These are phyloP conservation scores for Neosilurus mollespiculum DNA, from an alignment of 2,797 vertebrate species.

Conservation along the genomic window DNA sequence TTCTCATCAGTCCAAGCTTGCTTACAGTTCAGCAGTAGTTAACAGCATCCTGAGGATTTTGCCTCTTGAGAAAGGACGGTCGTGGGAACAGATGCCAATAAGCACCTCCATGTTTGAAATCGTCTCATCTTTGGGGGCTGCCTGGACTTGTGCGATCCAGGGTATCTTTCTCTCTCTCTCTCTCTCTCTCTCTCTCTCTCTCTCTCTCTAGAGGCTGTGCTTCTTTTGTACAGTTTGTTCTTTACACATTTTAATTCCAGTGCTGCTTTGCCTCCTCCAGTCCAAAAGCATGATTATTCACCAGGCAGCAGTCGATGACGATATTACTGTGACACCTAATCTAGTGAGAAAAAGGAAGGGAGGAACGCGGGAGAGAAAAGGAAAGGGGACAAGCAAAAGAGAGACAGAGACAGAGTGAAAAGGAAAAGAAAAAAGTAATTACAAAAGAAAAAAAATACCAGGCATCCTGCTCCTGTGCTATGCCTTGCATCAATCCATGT, in stretches of 20 bases:
- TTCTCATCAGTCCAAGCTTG: constrained; percentile 56
- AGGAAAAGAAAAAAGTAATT: constrained; percentile 45
- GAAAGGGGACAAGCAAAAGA: not conserved
- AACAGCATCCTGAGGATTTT: constrained; percentile 59
- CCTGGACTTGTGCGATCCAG: constrained; percentile 61
- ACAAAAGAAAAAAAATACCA: constrained; percentile 44
- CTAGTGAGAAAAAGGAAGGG: constrained; percentile 56
- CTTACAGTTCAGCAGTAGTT: constrained; percentile 46
- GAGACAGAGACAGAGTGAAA: constrained; percentile 18
- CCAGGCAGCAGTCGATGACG: constrained; percentile 51
- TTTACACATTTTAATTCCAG: constrained; percentile 61
- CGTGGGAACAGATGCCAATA: constrained; percentile 49
- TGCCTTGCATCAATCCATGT: constrained; percentile 8
- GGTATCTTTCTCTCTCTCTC: constrained; percentile 31
- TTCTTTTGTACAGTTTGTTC: constrained; percentile 65
- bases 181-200: constrained; percentile 50
- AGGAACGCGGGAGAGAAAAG: constrained; percentile 45
- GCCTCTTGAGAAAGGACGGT: constrained; percentile 48
- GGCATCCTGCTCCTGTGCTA: constrained; percentile 4
- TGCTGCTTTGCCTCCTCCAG: constrained; percentile 60
- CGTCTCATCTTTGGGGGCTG: constrained; percentile 55
- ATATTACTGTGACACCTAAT: constrained; percentile 70
- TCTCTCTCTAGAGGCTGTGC: constrained; percentile 59
- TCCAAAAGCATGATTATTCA: constrained; percentile 72
- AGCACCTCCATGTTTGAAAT: constrained; percentile 62